phyloP scores from a whole-genome alignment of 2,113 vertebrate species.

The Macquaria australasica region DNA sequence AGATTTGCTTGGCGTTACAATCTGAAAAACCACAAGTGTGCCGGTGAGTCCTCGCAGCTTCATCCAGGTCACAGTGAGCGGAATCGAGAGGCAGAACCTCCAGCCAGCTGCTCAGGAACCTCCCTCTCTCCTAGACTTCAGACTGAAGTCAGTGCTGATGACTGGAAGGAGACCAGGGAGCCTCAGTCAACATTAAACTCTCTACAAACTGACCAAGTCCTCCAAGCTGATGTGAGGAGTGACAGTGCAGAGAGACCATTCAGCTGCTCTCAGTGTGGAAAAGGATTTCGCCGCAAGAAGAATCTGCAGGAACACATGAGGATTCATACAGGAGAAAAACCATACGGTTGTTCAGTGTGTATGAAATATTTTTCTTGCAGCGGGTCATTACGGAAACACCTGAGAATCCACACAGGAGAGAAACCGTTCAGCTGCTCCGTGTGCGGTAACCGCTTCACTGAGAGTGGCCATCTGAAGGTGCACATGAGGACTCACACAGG shows the following conservation, averaged over 20 bases:
- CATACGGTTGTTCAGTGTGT: not conserved
- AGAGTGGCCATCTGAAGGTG: slow-evolving; percentile 1
- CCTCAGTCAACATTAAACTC: not conserved
- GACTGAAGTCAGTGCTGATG: not conserved
- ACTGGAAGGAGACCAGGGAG: not conserved
- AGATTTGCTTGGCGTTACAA: slow-evolving; percentile 3
- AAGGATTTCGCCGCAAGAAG: not conserved
- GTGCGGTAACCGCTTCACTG: not conserved
- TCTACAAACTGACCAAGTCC: too few species aligned
- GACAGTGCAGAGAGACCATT: not conserved
- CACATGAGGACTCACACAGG: slow-evolving; percentile 11
- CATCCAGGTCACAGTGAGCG: too few species aligned
- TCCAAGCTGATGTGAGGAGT: fast-evolving
- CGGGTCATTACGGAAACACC: not conserved
- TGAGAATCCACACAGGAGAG: slow-evolving; percentile 5
- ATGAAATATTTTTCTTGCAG: not conserved
- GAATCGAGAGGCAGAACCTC: not conserved
- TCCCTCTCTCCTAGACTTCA: not conserved
- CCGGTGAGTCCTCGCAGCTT: not conserved
- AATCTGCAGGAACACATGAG: not conserved
- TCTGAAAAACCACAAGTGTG: not conserved
- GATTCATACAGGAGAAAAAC: not conserved
- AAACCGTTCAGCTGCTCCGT: not conserved
- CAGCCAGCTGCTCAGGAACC: not conserved
- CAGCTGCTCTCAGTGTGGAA: not conserved